These are phyloP conservation scores for Orestias chungarensis DNA, from an alignment of 2,797 vertebrate genomes.

Conservation along the genomic window DNA sequence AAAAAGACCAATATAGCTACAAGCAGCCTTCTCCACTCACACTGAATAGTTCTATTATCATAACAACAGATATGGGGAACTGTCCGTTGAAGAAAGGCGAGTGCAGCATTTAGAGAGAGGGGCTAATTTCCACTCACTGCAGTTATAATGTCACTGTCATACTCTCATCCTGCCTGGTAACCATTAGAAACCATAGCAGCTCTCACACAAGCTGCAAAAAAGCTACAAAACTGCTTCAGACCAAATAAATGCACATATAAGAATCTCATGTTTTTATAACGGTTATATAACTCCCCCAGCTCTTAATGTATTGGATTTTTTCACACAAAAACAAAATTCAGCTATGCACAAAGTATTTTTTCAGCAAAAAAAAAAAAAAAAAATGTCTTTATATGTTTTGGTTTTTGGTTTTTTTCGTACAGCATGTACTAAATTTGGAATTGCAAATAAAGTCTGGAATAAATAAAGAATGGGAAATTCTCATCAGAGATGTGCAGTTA, in stretches of 20 bases:
- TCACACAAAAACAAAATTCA: conserved; percentile 22
- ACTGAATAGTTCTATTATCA: conserved; percentile 56
- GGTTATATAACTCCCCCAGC: conserved; percentile 30
- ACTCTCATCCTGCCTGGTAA: conserved; percentile 59
- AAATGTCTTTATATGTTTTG: conserved; percentile 13
- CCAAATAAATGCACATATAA: conserved; percentile 37
- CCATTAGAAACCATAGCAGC: conserved; percentile 62
- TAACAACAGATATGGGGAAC: conserved; percentile 63
- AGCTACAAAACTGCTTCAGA: conserved; percentile 33
- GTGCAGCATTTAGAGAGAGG: conserved; percentile 56
- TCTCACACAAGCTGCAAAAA: conserved; percentile 53
- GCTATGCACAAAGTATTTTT: conserved; percentile 26
- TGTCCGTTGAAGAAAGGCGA: conserved; percentile 59
- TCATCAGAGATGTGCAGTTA: background rate
- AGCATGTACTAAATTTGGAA: background rate
- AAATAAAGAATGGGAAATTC: background rate
- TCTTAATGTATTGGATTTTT: conserved; percentile 7
- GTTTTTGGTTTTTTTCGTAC: conserved; percentile 7
- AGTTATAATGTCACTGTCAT: conserved; percentile 75
- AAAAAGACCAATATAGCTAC: conserved; percentile 41
- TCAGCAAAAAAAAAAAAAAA: conserved; percentile 15
- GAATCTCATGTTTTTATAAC: too few relatives aligned
- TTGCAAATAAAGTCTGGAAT: too few relatives aligned
- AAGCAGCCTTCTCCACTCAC: conserved; percentile 48
- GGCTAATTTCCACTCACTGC: conserved; percentile 71